Percentiles rank a stretch among this genome's conserved stretches.
Evolutionary conservation across 1,140 invertebrate species (phyloP).

Genomic region (Drosophila tristis): DNA sequence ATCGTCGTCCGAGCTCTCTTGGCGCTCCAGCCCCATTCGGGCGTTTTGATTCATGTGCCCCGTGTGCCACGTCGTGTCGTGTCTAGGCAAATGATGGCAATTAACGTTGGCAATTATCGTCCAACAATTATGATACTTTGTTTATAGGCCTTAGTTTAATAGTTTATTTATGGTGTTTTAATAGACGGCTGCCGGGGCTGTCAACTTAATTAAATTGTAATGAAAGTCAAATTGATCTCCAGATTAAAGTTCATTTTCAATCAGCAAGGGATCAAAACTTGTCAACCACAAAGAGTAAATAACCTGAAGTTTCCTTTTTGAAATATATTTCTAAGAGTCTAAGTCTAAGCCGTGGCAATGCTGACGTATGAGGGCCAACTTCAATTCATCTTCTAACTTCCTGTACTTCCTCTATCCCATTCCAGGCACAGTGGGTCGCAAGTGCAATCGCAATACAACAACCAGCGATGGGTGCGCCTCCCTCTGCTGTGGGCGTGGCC

Average conservation of each 20-base stretch:
- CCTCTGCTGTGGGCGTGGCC: constrained; percentile 95
- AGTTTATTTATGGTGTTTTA: constrained; percentile 76
- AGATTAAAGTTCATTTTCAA: no score
- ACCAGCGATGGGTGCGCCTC: constrained; percentile 91
- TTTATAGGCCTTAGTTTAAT: constrained; percentile 70
- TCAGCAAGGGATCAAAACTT: no score
- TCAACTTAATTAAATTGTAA: no score
- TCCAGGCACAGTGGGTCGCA: constrained; percentile 90
- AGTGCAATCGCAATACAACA: constrained; percentile 91
- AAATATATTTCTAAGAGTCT: no score
- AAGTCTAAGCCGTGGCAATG: no score
- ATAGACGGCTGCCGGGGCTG: constrained; percentile 20
- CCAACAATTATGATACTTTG: constrained; percentile 79
- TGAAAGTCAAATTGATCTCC: no score
- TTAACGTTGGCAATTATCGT: constrained; percentile 75
- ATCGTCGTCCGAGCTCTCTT: constrained; percentile 49
- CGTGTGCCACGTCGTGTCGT: constrained; percentile 44
- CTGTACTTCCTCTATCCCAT: background rate
- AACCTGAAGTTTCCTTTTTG: no score
- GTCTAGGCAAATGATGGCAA: constrained; percentile 74
- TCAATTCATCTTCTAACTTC: background rate
- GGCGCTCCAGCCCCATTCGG: constrained; percentile 32
- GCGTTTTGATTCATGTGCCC: constrained; percentile 65
- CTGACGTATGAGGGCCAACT: no score
- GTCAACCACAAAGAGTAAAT: no score